phyloP scores from a whole-genome alignment of 2,888 invertebrate species.

The Drosophila neoperkinsi region DNA sequence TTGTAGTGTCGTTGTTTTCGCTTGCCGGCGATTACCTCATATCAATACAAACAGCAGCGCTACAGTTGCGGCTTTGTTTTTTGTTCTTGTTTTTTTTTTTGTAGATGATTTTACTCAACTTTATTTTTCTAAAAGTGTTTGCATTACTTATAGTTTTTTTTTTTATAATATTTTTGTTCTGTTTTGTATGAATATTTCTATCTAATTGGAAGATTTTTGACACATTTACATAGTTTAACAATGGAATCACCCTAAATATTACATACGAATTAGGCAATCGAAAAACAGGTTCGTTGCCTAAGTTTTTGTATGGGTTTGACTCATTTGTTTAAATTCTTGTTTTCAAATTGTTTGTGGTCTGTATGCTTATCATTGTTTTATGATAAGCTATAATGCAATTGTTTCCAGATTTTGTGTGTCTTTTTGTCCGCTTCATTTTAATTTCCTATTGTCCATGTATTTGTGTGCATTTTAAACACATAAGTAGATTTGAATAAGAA shows the following conservation, averaged over 20 bases:
- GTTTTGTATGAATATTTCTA: slow-evolving; percentile 13
- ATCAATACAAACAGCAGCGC: slow-evolving; percentile 57
- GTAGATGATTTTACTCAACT: slow-evolving; percentile 7
- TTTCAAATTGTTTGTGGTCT: slow-evolving; percentile 15
- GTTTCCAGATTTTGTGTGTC: neutral
- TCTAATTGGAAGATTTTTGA: neutral
- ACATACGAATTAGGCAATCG: neutral
- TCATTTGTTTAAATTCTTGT: slow-evolving; percentile 21
- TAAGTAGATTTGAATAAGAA: neutral
- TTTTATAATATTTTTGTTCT: slow-evolving; percentile 1
- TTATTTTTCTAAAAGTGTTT: neutral
- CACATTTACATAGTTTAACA: neutral
- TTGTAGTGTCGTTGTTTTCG: slow-evolving; percentile 53
- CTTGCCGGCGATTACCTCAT: slow-evolving; percentile 55
- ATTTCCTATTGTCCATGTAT: neutral
- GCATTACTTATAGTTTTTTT: neutral
- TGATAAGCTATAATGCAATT: slow-evolving; percentile 15
- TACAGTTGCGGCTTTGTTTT: slow-evolving; percentile 44
- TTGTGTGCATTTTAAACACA: neutral
- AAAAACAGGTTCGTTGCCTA: slow-evolving; percentile 53
- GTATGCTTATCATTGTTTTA: slow-evolving; percentile 4
- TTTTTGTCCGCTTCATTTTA: neutral
- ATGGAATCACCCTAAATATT: slow-evolving; percentile 9
- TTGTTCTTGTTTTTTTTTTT: slow-evolving; percentile 48
- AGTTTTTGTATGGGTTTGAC: slow-evolving; percentile 28